Evolutionary conservation across 92 coral and sea anemone species (phyloP).

Genomic region (Isaurus tuberculatus): DNA sequence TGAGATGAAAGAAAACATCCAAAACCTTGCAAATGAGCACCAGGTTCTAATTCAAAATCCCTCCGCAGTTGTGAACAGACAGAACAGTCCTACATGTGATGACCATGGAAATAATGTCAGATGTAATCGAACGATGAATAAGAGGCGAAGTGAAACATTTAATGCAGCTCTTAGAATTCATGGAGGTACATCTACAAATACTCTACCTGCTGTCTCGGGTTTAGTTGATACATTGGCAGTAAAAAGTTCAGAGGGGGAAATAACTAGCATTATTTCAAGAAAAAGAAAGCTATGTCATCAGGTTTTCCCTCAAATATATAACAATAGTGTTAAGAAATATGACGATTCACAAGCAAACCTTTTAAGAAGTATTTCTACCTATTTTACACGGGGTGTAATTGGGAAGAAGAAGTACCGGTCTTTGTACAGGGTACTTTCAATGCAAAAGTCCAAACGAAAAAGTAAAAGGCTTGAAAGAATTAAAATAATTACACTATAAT

Average conservation of each 20-base stretch:
- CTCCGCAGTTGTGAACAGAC: neutral
- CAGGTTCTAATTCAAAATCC: neutral
- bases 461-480: conserved; percentile 54
- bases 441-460: conserved; percentile 41
- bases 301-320: conserved; percentile 70
- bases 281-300: conserved; percentile 60
- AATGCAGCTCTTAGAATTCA: conserved; percentile 14
- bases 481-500: no score
- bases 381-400: conserved; percentile 71
- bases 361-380: conserved; percentile 67
- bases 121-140: neutral
- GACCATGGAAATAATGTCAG: neutral
- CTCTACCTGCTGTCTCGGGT: conserved; percentile 19
- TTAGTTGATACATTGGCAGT: conserved; percentile 38
- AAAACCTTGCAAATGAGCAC: neutral
- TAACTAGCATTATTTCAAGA: conserved; percentile 49
- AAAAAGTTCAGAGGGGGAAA: conserved; percentile 48
- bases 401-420: conserved; percentile 71
- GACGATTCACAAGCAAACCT: conserved; percentile 62
- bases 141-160: neutral
- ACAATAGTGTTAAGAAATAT: conserved; percentile 52
- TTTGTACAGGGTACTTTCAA: conserved; percentile 50
- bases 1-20: conserved; percentile 16
- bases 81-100: neutral
- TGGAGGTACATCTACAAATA: conserved; percentile 4